Base-by-base conservation (phyloP, 2,797 vertebrate species). In the Ataeniobius toweri region DNA sequence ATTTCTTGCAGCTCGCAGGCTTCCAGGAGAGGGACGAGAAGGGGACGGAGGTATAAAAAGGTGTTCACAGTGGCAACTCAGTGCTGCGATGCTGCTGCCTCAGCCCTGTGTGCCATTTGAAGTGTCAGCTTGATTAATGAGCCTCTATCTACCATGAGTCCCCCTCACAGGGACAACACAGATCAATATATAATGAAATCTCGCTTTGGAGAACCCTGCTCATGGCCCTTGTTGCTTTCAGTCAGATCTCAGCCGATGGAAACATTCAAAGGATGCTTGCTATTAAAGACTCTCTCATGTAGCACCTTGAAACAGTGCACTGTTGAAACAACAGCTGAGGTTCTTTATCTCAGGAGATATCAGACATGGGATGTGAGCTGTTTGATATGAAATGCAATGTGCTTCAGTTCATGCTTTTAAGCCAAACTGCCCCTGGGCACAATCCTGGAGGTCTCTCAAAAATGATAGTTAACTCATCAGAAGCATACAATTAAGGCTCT, bases 91-190 rank as follows among this genome's bases (percentile, higher is more conserved):
- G 81, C 76, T 78, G 82, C 90, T 81, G 89, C 87, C 83, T 88
- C 85, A 83, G 87, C 87, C 79, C 80, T 1, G 16, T 24, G 81
- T 86, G 89, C 85, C 90, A 89, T 78, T 85, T 84, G 6, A 55
- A 55, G 73, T 85, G 85, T 90, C 90, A 79, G 81, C 74, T 78
- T 93, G 92, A 93, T 91, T 92, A 92, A 93, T 89, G 91, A 91
- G 83, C 63, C 78, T 70, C 51, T 3, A 70, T 80, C 82, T 83
- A 81, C 79, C 88, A 28, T 24, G 83, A 79, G 86, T 51, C 71
- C 73, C 74, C 80, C 77, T 86, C 78, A 51, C 70, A 28, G 87
- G 83, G 85, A 88, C 88, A 61, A 70, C 68, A 1, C 79, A 74
- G 90, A 93, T 93, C 92, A 86, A 92, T 94, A 80, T 73, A 12